These are phyloP conservation scores for Torymus auratus DNA, from an alignment of 2,888 invertebrate species.

Conservation along the genomic window DNA sequence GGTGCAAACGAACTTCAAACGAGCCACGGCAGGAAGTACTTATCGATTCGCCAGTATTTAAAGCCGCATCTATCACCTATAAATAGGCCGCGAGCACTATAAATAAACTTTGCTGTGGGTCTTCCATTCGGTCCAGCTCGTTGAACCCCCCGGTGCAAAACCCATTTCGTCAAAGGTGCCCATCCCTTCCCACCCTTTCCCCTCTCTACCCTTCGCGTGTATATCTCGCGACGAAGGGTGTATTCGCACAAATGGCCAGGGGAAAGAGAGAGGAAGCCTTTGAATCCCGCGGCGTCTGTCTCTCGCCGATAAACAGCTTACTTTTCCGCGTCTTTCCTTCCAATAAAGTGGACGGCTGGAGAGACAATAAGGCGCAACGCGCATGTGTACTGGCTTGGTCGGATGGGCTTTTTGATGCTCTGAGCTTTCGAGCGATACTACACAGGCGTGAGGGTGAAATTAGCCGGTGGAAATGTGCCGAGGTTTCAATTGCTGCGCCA, in stretches of 20 bases:
- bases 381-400: too few species aligned
- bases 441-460: not conserved
- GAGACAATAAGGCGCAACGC: conserved; percentile 65
- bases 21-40: too few species aligned
- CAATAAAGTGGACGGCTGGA: conserved; percentile 63
- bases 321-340: conserved; percentile 64
- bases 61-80: not conserved
- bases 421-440: not conserved
- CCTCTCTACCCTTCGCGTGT: too few species aligned
- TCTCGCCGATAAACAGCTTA: conserved; percentile 74
- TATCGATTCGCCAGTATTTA: conserved; percentile 1
- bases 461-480: too few species aligned
- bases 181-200: too few species aligned
- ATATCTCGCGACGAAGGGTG: too few species aligned
- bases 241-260: too few species aligned
- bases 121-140: not conserved
- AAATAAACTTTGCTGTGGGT: not conserved
- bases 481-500: too few species aligned
- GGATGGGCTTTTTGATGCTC: too few species aligned
- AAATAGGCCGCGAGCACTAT: not conserved
- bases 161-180: too few species aligned
- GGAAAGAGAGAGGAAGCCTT: conserved; percentile 4
- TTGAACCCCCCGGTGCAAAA: too few species aligned
- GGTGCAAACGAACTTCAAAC: too few species aligned
- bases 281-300: conserved; percentile 53